These are phyloP conservation scores for Xanthorhoe designata DNA, from an alignment of 2,888 invertebrate species.

Conservation along the genomic window DNA sequence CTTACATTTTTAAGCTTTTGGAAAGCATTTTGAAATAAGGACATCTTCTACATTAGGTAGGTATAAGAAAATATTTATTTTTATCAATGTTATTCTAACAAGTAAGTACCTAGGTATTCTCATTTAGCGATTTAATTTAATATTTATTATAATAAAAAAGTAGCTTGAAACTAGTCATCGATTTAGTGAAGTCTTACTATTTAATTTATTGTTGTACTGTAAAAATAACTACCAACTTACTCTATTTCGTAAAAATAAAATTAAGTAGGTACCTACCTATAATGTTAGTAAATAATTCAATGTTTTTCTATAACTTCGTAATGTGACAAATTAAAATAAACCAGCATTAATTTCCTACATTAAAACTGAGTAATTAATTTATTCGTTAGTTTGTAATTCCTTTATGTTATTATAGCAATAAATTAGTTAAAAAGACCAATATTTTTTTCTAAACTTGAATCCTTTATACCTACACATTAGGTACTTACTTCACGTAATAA, in stretches of 20 bases:
- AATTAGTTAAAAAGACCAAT: too few species aligned
- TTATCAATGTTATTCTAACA: slow-evolving; percentile 36
- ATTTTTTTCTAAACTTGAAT: too few species aligned
- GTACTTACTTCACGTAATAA: too few species aligned
- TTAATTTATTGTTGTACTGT: slow-evolving; percentile 1
- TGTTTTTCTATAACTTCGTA: slow-evolving; percentile 26
- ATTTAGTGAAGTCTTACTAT: slow-evolving; percentile 15
- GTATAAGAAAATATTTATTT: slow-evolving; percentile 23
- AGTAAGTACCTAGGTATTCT: background rate
- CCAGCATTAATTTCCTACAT: background rate
- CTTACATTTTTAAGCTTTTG: slow-evolving; percentile 14
- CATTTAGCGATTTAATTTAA: background rate
- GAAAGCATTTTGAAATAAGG: slow-evolving; percentile 31
- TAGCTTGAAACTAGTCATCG: slow-evolving; percentile 43
- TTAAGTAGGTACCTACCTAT: background rate
- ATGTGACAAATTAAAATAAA: slow-evolving; percentile 20
- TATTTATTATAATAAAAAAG: slow-evolving; percentile 1
- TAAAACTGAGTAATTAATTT: slow-evolving; percentile 3
- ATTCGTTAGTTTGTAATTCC: slow-evolving; percentile 19
- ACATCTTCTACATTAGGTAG: slow-evolving; percentile 14
- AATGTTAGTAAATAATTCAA: slow-evolving; percentile 5
- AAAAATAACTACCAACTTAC: background rate
- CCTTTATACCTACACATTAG: too few species aligned
- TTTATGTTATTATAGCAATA: slow-evolving; percentile 18
- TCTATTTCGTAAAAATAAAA: background rate